These are phyloP conservation scores for Microtus ochrogaster DNA, from an alignment of 2,113 vertebrate species.

Conservation along the genomic window DNA sequence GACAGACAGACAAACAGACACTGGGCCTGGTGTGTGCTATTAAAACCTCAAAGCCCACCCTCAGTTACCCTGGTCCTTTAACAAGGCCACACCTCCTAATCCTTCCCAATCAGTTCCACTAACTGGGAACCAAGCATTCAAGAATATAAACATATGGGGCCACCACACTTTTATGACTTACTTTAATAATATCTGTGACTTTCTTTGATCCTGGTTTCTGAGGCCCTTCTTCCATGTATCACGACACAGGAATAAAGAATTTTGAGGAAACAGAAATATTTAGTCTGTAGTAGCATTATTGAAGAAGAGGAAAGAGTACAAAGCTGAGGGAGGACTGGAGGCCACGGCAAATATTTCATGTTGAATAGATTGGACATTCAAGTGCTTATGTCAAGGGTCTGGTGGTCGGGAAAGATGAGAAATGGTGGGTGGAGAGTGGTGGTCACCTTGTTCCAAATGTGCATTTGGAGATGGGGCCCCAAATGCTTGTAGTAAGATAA, in stretches of 20 bases:
- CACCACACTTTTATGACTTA: neutral
- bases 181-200: neutral
- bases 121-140: neutral
- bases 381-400: neutral
- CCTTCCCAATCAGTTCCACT: neutral
- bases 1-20: neutral
- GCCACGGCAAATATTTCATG: neutral
- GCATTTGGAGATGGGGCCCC: neutral
- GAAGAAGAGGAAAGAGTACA: neutral
- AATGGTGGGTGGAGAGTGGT: too few relatives aligned
- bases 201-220: neutral
- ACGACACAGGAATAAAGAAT: neutral
- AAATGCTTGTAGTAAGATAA: neutral
- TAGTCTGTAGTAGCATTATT: neutral
- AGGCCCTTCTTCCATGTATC: neutral
- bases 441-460: neutral
- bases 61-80: neutral
- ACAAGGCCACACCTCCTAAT: neutral
- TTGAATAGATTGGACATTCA: neutral
- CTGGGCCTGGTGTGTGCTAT: neutral
- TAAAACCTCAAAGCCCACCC: neutral
- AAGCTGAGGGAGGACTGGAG: neutral
- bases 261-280: neutral
- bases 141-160: neutral
- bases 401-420: neutral